phyloP scores from a whole-genome alignment of 2,113 vertebrate genomes.

The Hassar affinis region DNA sequence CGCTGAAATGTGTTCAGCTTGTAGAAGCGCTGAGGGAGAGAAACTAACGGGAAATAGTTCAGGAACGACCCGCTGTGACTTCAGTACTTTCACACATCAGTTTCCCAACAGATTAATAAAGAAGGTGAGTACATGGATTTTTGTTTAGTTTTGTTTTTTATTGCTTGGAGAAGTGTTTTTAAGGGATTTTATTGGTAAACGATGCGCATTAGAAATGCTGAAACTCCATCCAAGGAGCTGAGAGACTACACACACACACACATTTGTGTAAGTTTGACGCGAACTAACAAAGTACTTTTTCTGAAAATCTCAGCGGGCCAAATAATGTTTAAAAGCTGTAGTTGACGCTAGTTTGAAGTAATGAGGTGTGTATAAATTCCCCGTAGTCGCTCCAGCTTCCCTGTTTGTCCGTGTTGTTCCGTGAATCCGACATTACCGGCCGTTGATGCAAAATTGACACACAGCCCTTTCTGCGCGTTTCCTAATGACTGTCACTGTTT shows the following conservation, averaged over 20 bases:
- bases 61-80: neutral
- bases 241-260: neutral
- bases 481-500: neutral
- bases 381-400: neutral
- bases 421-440: neutral
- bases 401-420: neutral
- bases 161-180: neutral
- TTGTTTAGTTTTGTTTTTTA: neutral
- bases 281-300: neutral
- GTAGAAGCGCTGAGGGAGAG: neutral
- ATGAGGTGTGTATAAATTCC: neutral
- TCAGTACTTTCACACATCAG: neutral
- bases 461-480: neutral
- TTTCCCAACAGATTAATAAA: conserved; percentile 1
- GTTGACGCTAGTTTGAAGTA: neutral
- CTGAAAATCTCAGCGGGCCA: neutral
- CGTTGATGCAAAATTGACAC: neutral
- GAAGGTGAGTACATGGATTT: conserved; percentile 35
- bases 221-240: neutral
- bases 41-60: conserved; percentile 34
- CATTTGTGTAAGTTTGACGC: neutral
- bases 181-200: conserved; percentile 16
- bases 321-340: neutral
- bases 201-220: neutral
- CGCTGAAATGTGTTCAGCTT: conserved; percentile 29